Evolutionary conservation across 2,113 vertebrate genomes (phyloP), one percentile per base, ranked within the genome.

Genomic region (Chitala chitala): DNA sequence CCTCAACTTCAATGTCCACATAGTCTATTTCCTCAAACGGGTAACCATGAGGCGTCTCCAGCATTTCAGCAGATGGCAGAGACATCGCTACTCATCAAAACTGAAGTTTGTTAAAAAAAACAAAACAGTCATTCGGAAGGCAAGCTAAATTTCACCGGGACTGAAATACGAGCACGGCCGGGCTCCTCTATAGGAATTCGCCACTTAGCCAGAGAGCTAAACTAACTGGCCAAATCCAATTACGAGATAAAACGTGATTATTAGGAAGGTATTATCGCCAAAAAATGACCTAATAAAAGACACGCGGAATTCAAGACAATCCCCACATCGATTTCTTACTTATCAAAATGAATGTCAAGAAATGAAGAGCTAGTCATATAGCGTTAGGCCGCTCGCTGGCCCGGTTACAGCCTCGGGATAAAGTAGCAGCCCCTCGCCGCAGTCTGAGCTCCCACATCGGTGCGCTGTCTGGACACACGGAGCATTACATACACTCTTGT

Each of bases 1-100:
- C 96, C 86, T 99, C 96, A 74, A 98, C 95, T 53, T 95, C 94
- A 79, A 99, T 99, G 79, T 96, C 94, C 79, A 90, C 92, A 89
- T 96, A 98, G 77, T 95, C 94, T 59, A 99, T 99, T 82, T 98
- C 95, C 86, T 97, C 96, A 82, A 98, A 98, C 73, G 96, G 95
- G 86, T 98, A 95, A 77, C 95, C 94, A 73, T 94, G 93, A 56
- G 94, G 85, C 69, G 91, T 94, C 88, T 98, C 96, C 78, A 95
- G 91, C 94, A 96, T 96, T 56, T 98, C 96, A 85, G 89, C 85
- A 69, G 92, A 80, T 54, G 92, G 90, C 78, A 91, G 86, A 79
- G 93, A 93, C 93, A 91, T 98, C 86, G 89, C 87, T 84, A 79
- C 82, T 83, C 75, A 40, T 77, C 71, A 77, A 61, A 63, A 56